Base-by-base conservation (phyloP, 2,797 vertebrate species). In the Peromyscus nudipes region DNA sequence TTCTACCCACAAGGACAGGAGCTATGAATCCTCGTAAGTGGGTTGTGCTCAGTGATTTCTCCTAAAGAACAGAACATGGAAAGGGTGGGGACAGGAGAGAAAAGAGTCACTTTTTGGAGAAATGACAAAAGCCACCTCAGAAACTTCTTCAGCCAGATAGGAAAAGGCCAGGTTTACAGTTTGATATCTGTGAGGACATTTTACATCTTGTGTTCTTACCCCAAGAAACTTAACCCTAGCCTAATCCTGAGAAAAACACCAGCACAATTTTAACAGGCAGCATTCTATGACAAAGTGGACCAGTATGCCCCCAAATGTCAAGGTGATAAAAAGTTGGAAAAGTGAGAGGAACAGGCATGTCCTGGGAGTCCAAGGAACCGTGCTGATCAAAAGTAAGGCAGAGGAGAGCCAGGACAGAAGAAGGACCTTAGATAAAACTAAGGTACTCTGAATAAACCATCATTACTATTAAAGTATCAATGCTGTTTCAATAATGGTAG, bases 181-280 rank as follows among this genome's bases (percentile, higher is more conserved):
- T 55, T 3, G 12, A 13, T 8, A 25, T 46, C 12, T 1, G n/a
- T 16, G 23, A 73, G 69, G 49, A 57, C 23, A 86, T 17, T 65
- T 57, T 29, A 79, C n/a, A 65, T 60, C 79, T 84, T 52, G 57
- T 43, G 62, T 23, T 76, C n/a, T 83, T 46, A 92, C 43, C 16
- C 37, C 1, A n/a, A 95, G 73, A 92, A 71, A 4, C 71, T 57
- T 19, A 86, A 46, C 11, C 3, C 40, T 75, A 27, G 57, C 75
- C n/a, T 82, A 65, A 52, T 55, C 11, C 6, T 60, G 71, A 89
- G 43, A 37, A 94, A 91, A 94, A 69, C 27, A 86, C 3, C 9
- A 69, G 75, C 75, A 71, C 90, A 16, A 83, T 82, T 73, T 85
- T 89, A 82, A 79, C 67, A 89, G 49, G 86, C n/a, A 31, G 12